These are phyloP conservation scores for Drosophila sproati DNA, from an alignment of 1,140 invertebrate genomes.

Conservation along the genomic window DNA sequence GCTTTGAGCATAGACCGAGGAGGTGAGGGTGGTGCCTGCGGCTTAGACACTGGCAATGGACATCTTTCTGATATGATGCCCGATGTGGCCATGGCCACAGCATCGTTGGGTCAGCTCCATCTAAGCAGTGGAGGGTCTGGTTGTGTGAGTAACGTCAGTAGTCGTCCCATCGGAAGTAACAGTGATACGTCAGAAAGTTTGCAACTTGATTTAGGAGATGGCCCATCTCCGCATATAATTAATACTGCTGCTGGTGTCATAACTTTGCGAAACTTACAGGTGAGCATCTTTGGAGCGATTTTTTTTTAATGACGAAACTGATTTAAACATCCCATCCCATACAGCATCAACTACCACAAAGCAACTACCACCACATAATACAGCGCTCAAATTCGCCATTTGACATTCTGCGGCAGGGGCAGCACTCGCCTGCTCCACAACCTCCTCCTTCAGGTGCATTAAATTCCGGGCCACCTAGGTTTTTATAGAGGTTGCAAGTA, in stretches of 20 bases:
- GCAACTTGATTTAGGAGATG: constrained; percentile 92
- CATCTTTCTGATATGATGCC: constrained; percentile 93
- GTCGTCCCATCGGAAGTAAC: constrained; percentile 42
- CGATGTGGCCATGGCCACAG: constrained; percentile 94
- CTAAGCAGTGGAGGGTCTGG: constrained; percentile 52
- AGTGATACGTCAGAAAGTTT: constrained; percentile 85
- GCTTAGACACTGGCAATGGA: constrained; percentile 85
- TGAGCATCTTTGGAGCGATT: constrained; percentile 23
- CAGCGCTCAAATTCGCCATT: constrained; percentile 81
- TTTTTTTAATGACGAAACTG: neutral
- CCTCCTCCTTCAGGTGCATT: constrained; percentile 74
- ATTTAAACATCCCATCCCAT: neutral
- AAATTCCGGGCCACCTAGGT: constrained; percentile 82
- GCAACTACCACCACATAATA: constrained; percentile 78
- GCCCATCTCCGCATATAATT: constrained; percentile 87
- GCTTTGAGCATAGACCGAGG: constrained; percentile 59
- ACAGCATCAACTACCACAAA: constrained; percentile 76
- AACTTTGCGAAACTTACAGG: constrained; percentile 75
- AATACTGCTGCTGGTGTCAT: constrained; percentile 60
- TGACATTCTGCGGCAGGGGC: constrained; percentile 72
- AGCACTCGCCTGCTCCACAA: constrained; percentile 72
- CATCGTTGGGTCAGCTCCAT: constrained; percentile 89
- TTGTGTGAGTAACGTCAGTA: constrained; percentile 27
- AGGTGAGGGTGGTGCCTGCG: constrained; percentile 60
- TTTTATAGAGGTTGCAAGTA: constrained; percentile 84